Evolutionary conservation across 2,113 vertebrate species (phyloP), one percentile per base, ranked within the genome.

Genomic region (Jacana jacana): DNA sequence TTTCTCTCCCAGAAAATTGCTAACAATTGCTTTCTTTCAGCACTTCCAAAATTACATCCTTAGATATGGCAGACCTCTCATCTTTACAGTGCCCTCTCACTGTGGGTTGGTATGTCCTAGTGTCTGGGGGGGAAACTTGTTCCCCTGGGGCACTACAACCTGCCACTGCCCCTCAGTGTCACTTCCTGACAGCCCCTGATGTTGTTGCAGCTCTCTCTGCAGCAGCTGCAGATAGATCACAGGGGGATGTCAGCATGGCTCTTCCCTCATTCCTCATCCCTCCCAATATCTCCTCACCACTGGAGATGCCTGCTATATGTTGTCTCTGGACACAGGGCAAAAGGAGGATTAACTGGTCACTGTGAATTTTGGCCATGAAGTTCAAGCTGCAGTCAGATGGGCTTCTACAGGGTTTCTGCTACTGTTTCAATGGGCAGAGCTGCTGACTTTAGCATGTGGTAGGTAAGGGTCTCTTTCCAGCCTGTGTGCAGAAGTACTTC

Each of bases 1-100:
- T 92, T 94, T 89, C 40, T 93, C 54, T 94, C 25, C 48, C 44
- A 84, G 90, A 91, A 94, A 91, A 94, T 81, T 64, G 68, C 81
- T 84, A 89, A 86, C 88, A 93, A 84, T 91, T 93, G 23, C 39
- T 86, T 91, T 71, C 61, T 94, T 80, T 73, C 78, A 84, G 39
- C 42, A 55, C 75, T 84, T 86, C 86, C 82, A 64, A 82, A 73
- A 91, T 91, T 57, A 52, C 48, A 68, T 77, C 20, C 55, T 63
- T 51, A 52, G 82, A 75, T 69, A 70, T 13, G 33, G 52, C 68
- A 78, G 75, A 77, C 15, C 24, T 87, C 52, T 76, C 27, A 20
- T 84, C 23, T 75, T 73, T 58, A 25, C 35, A 30, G 71, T 46
- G 30, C 4, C 35, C 48, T 66, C 68, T 90, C 9, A 1, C 44